phyloP scores from a whole-genome alignment of 2,888 invertebrate species.

The Labia minor region DNA sequence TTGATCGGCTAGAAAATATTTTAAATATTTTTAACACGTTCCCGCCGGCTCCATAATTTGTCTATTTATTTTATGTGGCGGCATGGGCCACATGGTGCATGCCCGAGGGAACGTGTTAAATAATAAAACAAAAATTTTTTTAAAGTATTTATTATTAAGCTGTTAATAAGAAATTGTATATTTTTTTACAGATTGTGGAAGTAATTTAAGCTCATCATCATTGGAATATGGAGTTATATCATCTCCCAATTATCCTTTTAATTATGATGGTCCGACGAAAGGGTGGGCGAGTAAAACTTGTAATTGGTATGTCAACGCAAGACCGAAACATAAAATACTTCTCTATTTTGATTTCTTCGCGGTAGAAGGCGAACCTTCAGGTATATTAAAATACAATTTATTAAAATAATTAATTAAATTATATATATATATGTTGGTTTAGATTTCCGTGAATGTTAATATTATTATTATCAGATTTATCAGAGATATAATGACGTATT shows the following conservation, averaged over 20 bases:
- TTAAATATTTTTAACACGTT: no score
- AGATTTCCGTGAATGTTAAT: no score
- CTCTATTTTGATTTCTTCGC: slow-evolving; percentile 85
- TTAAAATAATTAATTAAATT: slow-evolving; percentile 14
- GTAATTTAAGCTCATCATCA: slow-evolving; percentile 62
- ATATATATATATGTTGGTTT: not conserved
- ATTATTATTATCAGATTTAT: no score
- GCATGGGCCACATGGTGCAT: no score
- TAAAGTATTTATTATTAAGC: no score
- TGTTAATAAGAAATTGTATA: no score
- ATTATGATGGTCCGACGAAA: slow-evolving; percentile 73
- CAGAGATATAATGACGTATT: no score
- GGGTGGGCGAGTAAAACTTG: slow-evolving; percentile 79
- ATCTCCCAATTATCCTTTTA: slow-evolving; percentile 82
- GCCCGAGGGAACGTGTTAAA: no score
- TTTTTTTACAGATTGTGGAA: slow-evolving; percentile 65
- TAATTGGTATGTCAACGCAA: slow-evolving; percentile 91
- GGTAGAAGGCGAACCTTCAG: slow-evolving; percentile 83
- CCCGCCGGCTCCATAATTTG: no score
- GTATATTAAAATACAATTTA: slow-evolving; percentile 44
- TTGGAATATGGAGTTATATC: slow-evolving; percentile 71
- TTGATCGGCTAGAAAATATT: no score
- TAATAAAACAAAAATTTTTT: no score
- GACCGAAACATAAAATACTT: slow-evolving; percentile 75
- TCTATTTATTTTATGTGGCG: no score